Base-by-base conservation (phyloP, 2,888 invertebrate species). In the Trichacis sp. region DNA sequence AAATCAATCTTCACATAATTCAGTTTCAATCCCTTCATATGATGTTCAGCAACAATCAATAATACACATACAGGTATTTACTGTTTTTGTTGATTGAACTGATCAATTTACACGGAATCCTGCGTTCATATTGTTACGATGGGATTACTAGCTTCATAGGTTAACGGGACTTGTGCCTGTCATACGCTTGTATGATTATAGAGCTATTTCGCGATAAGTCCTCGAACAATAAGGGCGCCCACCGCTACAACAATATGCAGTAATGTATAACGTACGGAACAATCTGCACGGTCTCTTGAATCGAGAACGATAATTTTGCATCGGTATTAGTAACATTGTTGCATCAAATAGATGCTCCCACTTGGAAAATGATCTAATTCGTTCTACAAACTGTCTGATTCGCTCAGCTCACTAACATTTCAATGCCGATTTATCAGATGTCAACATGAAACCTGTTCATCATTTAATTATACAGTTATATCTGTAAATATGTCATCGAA, bases 121-220 rank as follows among this genome's bases (percentile, higher is more conserved):
- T 24, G 24, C 8, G 24, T 24, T 24, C n/a, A n/a, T n/a, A n/a
- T n/a, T 59, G 60, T 60, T 63, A 67, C 59, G 49, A 63, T 60
- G 49, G 52, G 47, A 51, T 30, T 50, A 50, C 60, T 60, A 63
- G 53, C 57, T 45, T 30, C 53, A 60, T 56, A 51, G 60, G 47
- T 50, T 20, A 36, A 12, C 30, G 36, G 17, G 49, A 63, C 20
- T 51, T 60, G 50, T 43, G 47, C 17, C 53, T 60, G 51, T 63
- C 63, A 67, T 62, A 63, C 38, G 47, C 56, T 14, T 42, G 60
- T 60, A 55, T 57, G 60, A 68, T 60, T 63, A 57, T 56, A 43
- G 61, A 43, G 45, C 54, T 51, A 55, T 62, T 66, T 45, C 52
- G 19, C 51, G 61, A 58, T 62, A 55, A 66, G 54, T 61, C 33